phyloP scores from a whole-genome alignment of 2,797 vertebrate genomes.

The Pseudochaenichthys georgianus region DNA sequence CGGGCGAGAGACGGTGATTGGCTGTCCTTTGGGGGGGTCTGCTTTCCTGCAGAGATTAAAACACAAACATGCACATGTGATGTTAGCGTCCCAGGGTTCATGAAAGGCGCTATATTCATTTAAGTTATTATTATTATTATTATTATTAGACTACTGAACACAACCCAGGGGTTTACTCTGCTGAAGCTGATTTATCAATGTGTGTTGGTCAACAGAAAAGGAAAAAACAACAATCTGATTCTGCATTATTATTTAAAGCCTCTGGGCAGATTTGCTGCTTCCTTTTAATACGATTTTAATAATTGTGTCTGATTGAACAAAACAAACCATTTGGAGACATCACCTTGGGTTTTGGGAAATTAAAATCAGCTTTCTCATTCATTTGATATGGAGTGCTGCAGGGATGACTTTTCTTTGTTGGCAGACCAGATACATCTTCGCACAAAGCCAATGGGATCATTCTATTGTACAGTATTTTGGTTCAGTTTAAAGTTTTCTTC shows the following conservation, averaged over 20 bases:
- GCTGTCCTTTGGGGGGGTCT: slow-evolving; percentile 55
- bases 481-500: no score
- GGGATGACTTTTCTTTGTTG: no score
- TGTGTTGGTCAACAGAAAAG: background rate
- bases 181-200: background rate
- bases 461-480: no score
- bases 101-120: no score
- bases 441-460: no score
- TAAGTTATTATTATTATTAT: no score
- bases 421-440: no score
- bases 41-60: slow-evolving; percentile 66
- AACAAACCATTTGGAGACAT: background rate
- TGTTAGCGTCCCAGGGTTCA: no score
- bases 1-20: slow-evolving; percentile 74
- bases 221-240: background rate
- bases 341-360: no score
- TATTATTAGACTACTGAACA: background rate
- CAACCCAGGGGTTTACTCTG: background rate
- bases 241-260: background rate
- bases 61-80: background rate
- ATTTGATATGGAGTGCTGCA: no score
- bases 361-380: no score
- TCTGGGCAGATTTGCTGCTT: background rate
- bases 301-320: background rate
- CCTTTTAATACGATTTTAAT: background rate